Conservation (phyloP, 2,113 vertebrate genomes). For the Plestiodon gilberti region DNA sequence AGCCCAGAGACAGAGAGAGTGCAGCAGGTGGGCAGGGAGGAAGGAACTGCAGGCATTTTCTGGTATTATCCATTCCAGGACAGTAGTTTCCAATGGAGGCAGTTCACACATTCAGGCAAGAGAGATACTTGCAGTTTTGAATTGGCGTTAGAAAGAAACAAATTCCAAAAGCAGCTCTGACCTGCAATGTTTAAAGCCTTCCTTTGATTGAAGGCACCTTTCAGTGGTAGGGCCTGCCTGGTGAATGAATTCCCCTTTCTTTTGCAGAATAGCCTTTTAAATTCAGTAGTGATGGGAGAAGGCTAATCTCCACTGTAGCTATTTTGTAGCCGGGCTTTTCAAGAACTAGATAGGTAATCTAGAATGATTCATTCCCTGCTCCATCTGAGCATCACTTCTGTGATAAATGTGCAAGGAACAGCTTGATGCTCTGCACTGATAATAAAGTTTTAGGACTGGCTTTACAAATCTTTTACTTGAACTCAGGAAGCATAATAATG, state of each 20-base stretch:
- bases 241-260: conserved; percentile 62
- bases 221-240: conserved; percentile 51
- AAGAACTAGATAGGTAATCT: conserved; percentile 62
- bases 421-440: conserved; percentile 49
- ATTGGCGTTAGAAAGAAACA: not conserved
- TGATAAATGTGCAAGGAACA: conserved; percentile 43
- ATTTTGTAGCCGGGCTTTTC: conserved; percentile 48
- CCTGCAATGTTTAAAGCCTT: not conserved
- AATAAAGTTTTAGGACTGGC: conserved; percentile 54
- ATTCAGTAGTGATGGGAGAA: conserved; percentile 52
- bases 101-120: not conserved
- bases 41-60: no score
- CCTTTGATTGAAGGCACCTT: conserved; percentile 53
- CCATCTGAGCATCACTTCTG: conserved; percentile 27
- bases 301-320: conserved; percentile 47
- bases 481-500: conserved; percentile 39
- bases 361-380: conserved; percentile 58
- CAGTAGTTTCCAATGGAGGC: not conserved
- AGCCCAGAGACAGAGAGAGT: no score
- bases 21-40: no score
- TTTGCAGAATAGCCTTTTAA: conserved; percentile 52
- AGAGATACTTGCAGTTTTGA: not conserved
- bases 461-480: conserved; percentile 63
- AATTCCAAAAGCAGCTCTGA: conserved; percentile 2
- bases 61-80: no score